A percentile compares a stretch with the other conserved stretches of the same genome.
Evolutionary conservation across 2,113 vertebrate genomes (phyloP).

Genomic region (Chelonoidis abingdonii): DNA sequence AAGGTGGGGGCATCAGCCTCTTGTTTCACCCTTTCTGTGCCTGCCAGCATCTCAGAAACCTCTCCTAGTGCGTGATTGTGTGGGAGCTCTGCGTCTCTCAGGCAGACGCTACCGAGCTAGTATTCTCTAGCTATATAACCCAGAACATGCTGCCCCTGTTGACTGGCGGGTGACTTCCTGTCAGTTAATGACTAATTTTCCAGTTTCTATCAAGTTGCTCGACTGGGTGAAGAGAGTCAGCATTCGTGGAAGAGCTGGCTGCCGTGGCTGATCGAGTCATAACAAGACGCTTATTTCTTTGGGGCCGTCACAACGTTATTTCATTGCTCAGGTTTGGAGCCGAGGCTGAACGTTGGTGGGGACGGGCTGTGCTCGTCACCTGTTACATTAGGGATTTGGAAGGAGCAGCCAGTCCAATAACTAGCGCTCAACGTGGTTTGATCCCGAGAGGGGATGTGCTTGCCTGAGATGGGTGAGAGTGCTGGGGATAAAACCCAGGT

Average conservation of each 20-base stretch:
- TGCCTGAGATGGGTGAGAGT: neutral
- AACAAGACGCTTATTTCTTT: neutral
- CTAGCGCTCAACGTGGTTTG: neutral
- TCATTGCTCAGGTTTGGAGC: neutral
- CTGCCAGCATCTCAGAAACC: neutral
- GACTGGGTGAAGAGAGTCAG: too few relatives aligned
- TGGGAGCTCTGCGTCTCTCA: neutral
- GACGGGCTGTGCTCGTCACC: too few relatives aligned
- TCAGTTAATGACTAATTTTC: constrained; percentile 16
- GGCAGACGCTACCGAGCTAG: neutral
- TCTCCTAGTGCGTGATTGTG: neutral
- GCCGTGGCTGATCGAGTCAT: neutral
- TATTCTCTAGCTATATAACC: neutral
- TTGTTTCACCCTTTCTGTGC: neutral
- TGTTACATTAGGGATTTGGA: neutral
- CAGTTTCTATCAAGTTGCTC: neutral
- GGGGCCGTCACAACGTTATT: neutral
- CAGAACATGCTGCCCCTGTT: neutral
- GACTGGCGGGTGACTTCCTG: neutral
- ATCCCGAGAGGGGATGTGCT: neutral
- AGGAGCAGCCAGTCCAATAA: neutral
- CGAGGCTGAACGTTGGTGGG: neutral
- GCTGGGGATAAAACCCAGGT: neutral
- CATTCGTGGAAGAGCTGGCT: neutral
- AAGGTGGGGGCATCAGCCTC: neutral